Percentiles rank a stretch among this genome's conserved stretches.
These are phyloP conservation scores for Aethina tumida DNA, from an alignment of 1,140 invertebrate genomes.

Conservation along the genomic window DNA sequence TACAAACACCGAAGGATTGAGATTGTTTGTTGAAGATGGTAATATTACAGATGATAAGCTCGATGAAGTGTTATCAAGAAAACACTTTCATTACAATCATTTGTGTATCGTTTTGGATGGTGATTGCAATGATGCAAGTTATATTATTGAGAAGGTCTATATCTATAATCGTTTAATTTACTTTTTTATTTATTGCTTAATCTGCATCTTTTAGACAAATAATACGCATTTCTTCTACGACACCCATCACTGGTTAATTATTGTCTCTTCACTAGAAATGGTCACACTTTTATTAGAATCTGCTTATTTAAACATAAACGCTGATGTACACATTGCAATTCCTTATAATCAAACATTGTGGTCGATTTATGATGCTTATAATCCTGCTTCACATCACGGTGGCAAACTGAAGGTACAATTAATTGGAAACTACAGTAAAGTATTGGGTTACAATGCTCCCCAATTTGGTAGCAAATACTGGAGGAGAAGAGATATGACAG, in stretches of 20 bases:
- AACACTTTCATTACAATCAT: too few species aligned
- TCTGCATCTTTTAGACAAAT: slow-evolving; percentile 5
- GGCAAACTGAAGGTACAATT: slow-evolving; percentile 6
- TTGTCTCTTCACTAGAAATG: slow-evolving; percentile 2
- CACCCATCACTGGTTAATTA: slow-evolving; percentile 14
- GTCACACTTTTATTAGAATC: slow-evolving; percentile 3
- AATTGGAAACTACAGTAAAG: slow-evolving; percentile 9
- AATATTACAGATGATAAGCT: too few species aligned
- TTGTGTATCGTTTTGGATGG: slow-evolving; percentile 11
- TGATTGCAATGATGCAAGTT: slow-evolving; percentile 8
- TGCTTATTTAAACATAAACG: slow-evolving; percentile 11
- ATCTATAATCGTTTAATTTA: not conserved
- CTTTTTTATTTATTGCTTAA: not conserved
- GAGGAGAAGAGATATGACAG: slow-evolving; percentile 14
- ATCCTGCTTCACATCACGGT: slow-evolving; percentile 14
- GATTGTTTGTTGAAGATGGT: too few species aligned
- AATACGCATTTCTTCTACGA: slow-evolving; percentile 13
- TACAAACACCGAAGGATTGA: too few species aligned
- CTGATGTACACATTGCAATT: slow-evolving; percentile 12
- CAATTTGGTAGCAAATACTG: slow-evolving; percentile 9
- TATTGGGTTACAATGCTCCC: slow-evolving; percentile 3
- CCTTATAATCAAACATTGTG: not conserved
- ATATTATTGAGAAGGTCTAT: slow-evolving; percentile 8
- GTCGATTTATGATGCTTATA: slow-evolving; percentile 14
- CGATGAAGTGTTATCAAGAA: too few species aligned